Evolutionary conservation across 30 jellyfish, hydroid and myxozoan species (phyloP).

Genomic region (Aurelia sp.): DNA sequence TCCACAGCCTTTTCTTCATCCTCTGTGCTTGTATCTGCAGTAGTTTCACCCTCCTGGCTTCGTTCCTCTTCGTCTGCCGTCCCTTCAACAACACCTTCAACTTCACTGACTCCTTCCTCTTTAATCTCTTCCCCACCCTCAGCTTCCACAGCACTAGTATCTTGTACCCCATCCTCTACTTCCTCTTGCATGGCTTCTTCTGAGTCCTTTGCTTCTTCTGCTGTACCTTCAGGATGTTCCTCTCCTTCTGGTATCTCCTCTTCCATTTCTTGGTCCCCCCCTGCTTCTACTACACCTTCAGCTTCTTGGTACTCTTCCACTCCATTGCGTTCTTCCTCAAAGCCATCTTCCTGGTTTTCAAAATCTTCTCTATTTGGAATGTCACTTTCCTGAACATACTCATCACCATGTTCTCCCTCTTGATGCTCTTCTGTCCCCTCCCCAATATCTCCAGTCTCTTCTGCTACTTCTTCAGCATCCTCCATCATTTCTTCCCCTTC

Average conservation of each 20-base stretch:
- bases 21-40: conserved; percentile 7
- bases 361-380: background rate
- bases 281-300: background rate
- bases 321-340: conserved; percentile 3
- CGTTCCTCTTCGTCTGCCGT: conserved; percentile 11
- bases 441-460: conserved; percentile 27
- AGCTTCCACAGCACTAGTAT: no score
- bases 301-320: conserved; percentile 15
- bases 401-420: background rate
- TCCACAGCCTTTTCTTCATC: conserved; percentile 33
- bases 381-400: background rate
- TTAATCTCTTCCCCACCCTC: no score
- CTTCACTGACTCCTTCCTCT: background rate
- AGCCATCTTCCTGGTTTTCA: conserved; percentile 4
- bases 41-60: conserved; percentile 27
- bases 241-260: conserved; percentile 22
- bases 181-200: conserved; percentile 7
- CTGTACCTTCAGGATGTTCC: background rate
- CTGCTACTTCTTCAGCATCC: conserved; percentile 18
- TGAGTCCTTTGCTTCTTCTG: background rate
- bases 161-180: no score
- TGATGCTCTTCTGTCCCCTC: no score
- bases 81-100: conserved; percentile 5
- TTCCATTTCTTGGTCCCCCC: background rate
- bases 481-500: conserved; percentile 19